Evolutionary conservation across 2,888 invertebrate genomes (phyloP).

Genomic region (Antheraea assamensis): DNA sequence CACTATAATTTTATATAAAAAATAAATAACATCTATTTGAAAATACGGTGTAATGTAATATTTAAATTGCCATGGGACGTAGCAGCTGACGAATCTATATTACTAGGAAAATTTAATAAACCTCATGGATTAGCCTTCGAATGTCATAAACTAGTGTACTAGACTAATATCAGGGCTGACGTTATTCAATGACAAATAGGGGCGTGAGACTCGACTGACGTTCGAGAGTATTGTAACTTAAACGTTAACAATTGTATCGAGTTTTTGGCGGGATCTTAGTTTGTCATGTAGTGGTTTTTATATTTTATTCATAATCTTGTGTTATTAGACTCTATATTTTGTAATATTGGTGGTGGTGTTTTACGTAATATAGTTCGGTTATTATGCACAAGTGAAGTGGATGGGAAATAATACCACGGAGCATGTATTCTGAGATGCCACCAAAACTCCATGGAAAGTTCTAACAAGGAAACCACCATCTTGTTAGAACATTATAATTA

Average conservation of each 20-base stretch:
- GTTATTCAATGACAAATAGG: not conserved
- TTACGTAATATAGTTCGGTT: too few relatives aligned
- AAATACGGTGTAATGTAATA: constrained; percentile 11
- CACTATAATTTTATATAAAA: not conserved
- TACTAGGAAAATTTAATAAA: constrained; percentile 12
- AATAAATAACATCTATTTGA: constrained; percentile 4
- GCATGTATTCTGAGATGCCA: too few relatives aligned
- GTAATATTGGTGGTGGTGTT: too few relatives aligned
- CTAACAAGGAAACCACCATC: too few relatives aligned
- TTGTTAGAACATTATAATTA: too few relatives aligned
- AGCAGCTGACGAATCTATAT: not conserved
- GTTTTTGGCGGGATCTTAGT: too few relatives aligned
- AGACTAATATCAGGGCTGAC: not conserved
- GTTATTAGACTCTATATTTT: too few relatives aligned
- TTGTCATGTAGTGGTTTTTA: too few relatives aligned
- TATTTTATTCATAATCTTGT: too few relatives aligned
- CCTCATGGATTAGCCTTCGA: constrained; percentile 13
- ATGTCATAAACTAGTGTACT: not conserved
- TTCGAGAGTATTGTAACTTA: not conserved
- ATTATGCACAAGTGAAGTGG: too few relatives aligned
- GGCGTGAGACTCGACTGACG: not conserved
- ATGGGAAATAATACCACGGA: too few relatives aligned
- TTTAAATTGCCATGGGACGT: constrained; percentile 4
- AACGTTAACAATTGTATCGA: not conserved
- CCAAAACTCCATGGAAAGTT: too few relatives aligned